phyloP scores from a whole-genome alignment of 2,113 vertebrate species.

The Axis porcinus region DNA sequence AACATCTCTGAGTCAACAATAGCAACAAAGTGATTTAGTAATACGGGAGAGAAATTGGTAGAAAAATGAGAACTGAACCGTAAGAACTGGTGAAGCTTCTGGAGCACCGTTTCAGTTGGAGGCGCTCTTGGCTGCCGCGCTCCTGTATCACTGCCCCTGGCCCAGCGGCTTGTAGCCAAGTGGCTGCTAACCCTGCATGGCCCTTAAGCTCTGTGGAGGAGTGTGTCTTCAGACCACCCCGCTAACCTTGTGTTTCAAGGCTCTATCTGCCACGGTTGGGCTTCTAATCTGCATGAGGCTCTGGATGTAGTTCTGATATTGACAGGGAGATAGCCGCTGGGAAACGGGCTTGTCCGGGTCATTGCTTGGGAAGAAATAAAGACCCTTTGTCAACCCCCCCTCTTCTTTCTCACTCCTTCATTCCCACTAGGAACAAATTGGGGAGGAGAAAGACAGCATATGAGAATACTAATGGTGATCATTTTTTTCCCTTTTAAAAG shows the following conservation, averaged over 20 bases:
- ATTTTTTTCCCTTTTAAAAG: background rate
- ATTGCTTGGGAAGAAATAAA: background rate
- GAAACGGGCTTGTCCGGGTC: background rate
- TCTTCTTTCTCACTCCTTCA: background rate
- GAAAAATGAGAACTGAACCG: background rate
- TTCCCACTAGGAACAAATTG: background rate
- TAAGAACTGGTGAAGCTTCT: background rate
- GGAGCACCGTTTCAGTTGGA: background rate
- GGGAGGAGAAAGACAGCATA: background rate
- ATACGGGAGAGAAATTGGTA: background rate
- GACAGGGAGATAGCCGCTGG: background rate
- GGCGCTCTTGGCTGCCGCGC: background rate
- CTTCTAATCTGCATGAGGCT: background rate
- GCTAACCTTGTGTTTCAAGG: background rate
- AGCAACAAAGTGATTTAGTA: background rate
- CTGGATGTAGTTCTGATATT: background rate
- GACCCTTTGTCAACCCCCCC: background rate
- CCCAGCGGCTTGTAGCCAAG: background rate
- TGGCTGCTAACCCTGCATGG: rapidly evolving
- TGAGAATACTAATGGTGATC: background rate
- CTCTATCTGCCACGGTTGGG: background rate
- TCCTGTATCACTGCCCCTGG: rapidly evolving
- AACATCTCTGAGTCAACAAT: background rate
- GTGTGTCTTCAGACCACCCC: background rate
- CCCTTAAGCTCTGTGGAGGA: background rate